These are phyloP conservation scores for Sandelia bainsii DNA, from an alignment of 2,797 vertebrate genomes.

Conservation along the genomic window DNA sequence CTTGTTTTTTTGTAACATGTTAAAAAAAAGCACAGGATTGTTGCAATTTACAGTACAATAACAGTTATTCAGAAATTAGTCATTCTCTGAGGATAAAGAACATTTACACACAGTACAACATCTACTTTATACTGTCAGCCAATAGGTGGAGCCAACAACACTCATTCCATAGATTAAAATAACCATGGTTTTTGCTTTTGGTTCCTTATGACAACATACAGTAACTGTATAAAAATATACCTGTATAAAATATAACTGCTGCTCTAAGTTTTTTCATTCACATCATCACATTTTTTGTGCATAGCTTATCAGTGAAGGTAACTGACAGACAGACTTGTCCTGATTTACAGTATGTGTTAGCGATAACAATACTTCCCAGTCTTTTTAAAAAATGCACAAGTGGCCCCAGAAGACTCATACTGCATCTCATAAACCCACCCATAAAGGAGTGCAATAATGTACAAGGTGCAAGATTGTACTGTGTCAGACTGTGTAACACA, in stretches of 20 bases:
- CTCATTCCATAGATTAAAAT: not conserved
- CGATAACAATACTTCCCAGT: not conserved
- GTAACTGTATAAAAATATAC: too few relatives aligned
- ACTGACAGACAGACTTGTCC: not conserved
- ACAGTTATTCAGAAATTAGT: too few relatives aligned
- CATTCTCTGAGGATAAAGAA: too few relatives aligned
- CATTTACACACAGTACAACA: not conserved
- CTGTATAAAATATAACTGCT: too few relatives aligned
- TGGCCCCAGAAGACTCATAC: not conserved
- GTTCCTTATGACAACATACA: too few relatives aligned
- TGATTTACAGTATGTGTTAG: not conserved
- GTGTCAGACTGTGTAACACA: not conserved
- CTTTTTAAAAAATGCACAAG: not conserved
- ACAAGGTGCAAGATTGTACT: not conserved
- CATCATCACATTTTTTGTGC: too few relatives aligned
- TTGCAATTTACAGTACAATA: too few relatives aligned
- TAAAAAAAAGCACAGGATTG: too few relatives aligned
- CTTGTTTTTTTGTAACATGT: too few relatives aligned
- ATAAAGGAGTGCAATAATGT: not conserved
- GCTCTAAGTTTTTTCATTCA: too few relatives aligned
- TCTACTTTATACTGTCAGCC: not conserved
- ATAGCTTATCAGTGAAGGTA: too few relatives aligned
- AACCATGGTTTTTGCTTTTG: not conserved
- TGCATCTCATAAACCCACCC: not conserved
- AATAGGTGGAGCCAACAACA: slow-evolving; percentile 40